These are phyloP conservation scores for Apodemus sylvaticus DNA, from an alignment of 2,113 vertebrate genomes.

Conservation along the genomic window DNA sequence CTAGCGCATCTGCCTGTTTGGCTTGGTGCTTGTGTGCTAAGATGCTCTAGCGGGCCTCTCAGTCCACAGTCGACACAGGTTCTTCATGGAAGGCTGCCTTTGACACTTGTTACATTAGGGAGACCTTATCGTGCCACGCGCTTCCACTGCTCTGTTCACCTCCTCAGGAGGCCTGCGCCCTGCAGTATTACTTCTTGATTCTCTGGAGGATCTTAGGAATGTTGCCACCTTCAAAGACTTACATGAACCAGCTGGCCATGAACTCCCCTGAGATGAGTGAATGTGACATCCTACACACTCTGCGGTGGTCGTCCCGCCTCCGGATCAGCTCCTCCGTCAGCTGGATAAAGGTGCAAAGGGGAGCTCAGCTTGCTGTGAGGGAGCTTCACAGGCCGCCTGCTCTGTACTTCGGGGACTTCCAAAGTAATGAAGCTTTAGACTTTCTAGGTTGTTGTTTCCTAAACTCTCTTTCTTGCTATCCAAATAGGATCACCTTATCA, in stretches of 20 bases:
- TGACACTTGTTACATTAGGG: not conserved
- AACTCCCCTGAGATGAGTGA: slow-evolving; percentile 93
- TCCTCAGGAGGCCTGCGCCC: slow-evolving; percentile 95
- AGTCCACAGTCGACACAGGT: not conserved
- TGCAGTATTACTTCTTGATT: slow-evolving; percentile 97
- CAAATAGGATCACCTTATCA: slow-evolving; percentile 93
- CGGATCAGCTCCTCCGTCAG: slow-evolving; percentile 91
- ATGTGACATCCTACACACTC: slow-evolving; percentile 95
- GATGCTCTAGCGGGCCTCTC: not conserved
- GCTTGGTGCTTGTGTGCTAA: not conserved
- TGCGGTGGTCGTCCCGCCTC: slow-evolving; percentile 97
- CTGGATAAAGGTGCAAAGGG: slow-evolving; percentile 93
- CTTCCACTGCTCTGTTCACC: not conserved
- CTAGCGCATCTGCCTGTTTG: not conserved
- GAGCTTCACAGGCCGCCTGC: not conserved
- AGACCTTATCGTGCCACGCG: not conserved
- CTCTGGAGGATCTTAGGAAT: slow-evolving; percentile 96
- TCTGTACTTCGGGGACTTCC: not conserved
- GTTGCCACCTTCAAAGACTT: slow-evolving; percentile 94
- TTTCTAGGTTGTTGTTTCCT: not conserved
- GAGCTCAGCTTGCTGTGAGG: not conserved
- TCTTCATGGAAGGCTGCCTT: not conserved
- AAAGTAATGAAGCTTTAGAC: not conserved
- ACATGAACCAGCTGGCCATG: slow-evolving; percentile 93
- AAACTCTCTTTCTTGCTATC: slow-evolving; percentile 5